These are phyloP conservation scores for Bombylius major DNA, from an alignment of 2,888 invertebrate species.

Conservation along the genomic window DNA sequence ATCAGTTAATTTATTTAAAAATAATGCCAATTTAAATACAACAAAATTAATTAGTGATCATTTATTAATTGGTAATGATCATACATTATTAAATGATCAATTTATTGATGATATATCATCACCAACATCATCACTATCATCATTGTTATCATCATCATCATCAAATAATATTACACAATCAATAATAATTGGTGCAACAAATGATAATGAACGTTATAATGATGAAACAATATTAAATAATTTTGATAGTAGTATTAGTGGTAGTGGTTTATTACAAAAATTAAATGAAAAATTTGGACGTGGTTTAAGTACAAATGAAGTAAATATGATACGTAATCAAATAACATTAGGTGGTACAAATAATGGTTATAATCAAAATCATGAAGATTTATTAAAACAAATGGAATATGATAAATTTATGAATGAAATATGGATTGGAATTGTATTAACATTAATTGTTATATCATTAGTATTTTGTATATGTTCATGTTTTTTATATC, in stretches of 20 bases:
- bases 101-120: background rate
- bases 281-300: slow-evolving; percentile 26
- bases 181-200: background rate
- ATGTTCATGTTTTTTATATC: slow-evolving; percentile 49
- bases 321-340: slow-evolving; percentile 10
- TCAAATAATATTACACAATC: background rate
- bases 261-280: slow-evolving; percentile 23
- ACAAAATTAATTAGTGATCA: background rate
- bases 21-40: too few relatives aligned
- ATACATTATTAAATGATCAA: background rate
- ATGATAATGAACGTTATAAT: background rate
- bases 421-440: slow-evolving; percentile 51
- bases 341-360: slow-evolving; percentile 1
- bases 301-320: slow-evolving; percentile 23
- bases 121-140: too few relatives aligned
- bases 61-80: background rate
- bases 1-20: too few relatives aligned
- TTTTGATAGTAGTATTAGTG: background rate
- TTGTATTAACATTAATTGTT: slow-evolving; percentile 46
- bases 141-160: background rate
- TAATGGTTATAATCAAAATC: background rate
- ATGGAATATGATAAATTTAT: slow-evolving; percentile 45
- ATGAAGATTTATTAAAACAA: slow-evolving; percentile 28
- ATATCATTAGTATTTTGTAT: slow-evolving; percentile 49
- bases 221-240: background rate